Percentiles rank a stretch among this genome's conserved stretches.
phyloP scores from a whole-genome alignment of 2,888 invertebrate genomes.

The Mystacides longicornis region DNA sequence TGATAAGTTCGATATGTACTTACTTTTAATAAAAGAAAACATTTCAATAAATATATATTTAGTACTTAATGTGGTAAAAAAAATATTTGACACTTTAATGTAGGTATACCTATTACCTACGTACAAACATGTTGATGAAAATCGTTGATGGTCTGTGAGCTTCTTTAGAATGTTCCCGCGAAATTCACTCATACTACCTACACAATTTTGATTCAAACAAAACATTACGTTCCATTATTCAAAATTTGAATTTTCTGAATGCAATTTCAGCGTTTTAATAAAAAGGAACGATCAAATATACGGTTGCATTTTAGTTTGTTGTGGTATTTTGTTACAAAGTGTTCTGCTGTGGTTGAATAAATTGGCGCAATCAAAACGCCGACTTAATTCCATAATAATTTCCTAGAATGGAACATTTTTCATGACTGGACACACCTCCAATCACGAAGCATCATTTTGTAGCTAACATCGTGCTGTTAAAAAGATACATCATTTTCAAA shows the following conservation, averaged over 20 bases:
- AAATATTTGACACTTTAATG: too few relatives aligned
- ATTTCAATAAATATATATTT: too few relatives aligned
- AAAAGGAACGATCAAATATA: background rate
- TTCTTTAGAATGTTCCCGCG: background rate
- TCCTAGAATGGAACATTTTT: conserved; percentile 10
- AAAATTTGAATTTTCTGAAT: background rate
- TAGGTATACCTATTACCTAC: too few relatives aligned
- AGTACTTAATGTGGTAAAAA: too few relatives aligned
- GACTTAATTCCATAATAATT: background rate
- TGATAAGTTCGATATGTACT: too few relatives aligned
- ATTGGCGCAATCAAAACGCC: background rate
- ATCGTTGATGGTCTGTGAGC: background rate
- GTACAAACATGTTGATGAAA: too few relatives aligned
- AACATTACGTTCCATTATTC: background rate
- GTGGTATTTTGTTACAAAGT: background rate
- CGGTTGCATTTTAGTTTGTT: background rate
- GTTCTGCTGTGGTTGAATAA: background rate
- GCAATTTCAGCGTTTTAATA: background rate
- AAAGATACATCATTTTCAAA: too few relatives aligned
- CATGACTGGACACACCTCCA: background rate
- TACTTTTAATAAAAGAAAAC: too few relatives aligned
- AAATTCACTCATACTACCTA: background rate
- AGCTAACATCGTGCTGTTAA: too few relatives aligned
- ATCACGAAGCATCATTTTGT: background rate
- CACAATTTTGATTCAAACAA: background rate